A percentile compares a stretch with the other conserved stretches of the same genome.
phyloP scores from a whole-genome alignment of 1,140 invertebrate genomes.

The Dendroctonus ponderosae region DNA sequence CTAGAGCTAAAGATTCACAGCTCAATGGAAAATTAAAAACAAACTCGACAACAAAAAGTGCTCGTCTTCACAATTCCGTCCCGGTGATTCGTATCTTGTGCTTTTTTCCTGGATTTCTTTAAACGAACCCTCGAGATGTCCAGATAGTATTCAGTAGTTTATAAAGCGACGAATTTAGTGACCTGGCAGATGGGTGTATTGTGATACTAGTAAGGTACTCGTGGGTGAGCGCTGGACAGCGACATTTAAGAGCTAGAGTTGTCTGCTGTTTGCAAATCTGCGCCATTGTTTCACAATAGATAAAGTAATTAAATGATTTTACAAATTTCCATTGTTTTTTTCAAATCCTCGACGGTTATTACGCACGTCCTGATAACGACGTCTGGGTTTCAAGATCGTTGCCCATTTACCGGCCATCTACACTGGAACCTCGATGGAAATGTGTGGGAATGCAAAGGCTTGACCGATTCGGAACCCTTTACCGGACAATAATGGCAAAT shows the following conservation, averaged over 20 bases:
- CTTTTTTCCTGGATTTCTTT: conserved; percentile 33
- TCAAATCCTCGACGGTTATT: too few relatives aligned
- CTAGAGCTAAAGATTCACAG: conserved; percentile 19
- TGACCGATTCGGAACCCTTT: conserved; percentile 30
- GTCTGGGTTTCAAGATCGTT: too few relatives aligned
- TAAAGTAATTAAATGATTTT: too few relatives aligned
- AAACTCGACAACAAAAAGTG: conserved; percentile 19
- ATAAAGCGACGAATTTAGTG: conserved; percentile 34
- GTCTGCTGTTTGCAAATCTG: too few relatives aligned
- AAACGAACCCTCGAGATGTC: conserved; percentile 30
- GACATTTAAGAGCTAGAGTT: conserved; percentile 5
- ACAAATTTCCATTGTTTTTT: too few relatives aligned
- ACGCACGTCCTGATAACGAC: too few relatives aligned
- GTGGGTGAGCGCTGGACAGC: conserved; percentile 25
- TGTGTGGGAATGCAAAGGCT: conserved; percentile 15
- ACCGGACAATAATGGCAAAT: conserved; percentile 31
- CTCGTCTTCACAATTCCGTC: conserved; percentile 23
- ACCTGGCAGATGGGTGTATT: conserved; percentile 31
- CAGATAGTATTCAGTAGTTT: conserved; percentile 33
- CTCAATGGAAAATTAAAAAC: conserved; percentile 21
- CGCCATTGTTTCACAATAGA: too few relatives aligned
- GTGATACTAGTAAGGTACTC: conserved; percentile 5
- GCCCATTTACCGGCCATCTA: too few relatives aligned
- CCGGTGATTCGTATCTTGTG: conserved; percentile 20
- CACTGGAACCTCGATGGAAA: too few relatives aligned